Percentiles rank a stretch among this genome's conserved stretches.
Evolutionary conservation across 2,888 invertebrate genomes (phyloP).

Genomic region (Pyrrhia umbra): DNA sequence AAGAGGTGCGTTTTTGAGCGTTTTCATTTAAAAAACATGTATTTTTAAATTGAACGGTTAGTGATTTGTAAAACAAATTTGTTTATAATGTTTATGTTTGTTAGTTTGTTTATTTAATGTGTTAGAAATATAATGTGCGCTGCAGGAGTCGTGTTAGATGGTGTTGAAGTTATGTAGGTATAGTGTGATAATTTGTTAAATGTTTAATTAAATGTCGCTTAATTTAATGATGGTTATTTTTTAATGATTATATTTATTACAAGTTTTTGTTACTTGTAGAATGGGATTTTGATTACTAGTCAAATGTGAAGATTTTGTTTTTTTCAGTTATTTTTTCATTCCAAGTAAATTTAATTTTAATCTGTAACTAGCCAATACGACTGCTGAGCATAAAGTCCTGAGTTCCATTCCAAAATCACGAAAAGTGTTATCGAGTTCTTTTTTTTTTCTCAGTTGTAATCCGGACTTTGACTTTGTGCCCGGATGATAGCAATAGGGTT

Average conservation of each 20-base stretch:
- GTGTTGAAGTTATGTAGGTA: conserved; percentile 21
- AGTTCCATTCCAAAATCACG: too few species aligned
- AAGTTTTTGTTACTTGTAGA: background rate
- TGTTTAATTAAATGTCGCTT: conserved; percentile 1
- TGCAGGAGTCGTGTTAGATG: conserved; percentile 24
- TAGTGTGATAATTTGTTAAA: conserved; percentile 12
- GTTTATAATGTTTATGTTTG: conserved; percentile 38
- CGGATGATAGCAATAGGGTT: too few species aligned
- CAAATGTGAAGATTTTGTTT: background rate
- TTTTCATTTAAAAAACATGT: conserved; percentile 31
- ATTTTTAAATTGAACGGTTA: conserved; percentile 37
- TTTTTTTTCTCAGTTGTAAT: too few species aligned
- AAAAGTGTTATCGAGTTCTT: too few species aligned
- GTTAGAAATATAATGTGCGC: conserved; percentile 35
- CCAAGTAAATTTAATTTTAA: too few species aligned
- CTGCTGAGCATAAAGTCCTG: too few species aligned
- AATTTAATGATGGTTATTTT: background rate
- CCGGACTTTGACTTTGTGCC: too few species aligned
- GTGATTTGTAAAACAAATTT: conserved; percentile 46
- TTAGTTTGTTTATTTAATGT: conserved; percentile 27
- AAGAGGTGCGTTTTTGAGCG: conserved; percentile 23
- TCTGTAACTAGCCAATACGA: too few species aligned
- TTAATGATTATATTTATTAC: background rate
- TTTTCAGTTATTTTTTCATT: background rate
- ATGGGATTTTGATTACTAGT: background rate